Evolutionary conservation across 2,888 invertebrate species (phyloP).

Genomic region (Drosophila macrospina): DNA sequence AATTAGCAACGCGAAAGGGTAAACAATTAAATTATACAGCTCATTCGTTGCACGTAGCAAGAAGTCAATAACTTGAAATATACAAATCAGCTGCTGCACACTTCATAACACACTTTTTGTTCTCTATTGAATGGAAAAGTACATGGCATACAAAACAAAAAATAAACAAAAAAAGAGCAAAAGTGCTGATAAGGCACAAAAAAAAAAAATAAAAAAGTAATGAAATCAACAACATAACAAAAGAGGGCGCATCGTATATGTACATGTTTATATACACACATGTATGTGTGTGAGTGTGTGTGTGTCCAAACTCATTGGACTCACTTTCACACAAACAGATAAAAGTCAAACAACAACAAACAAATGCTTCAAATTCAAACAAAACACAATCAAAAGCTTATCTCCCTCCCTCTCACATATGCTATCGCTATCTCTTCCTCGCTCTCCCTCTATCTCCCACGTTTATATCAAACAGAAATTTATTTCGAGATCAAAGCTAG

Average conservation of each 20-base stretch:
- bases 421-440: neutral
- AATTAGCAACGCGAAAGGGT: slow-evolving; percentile 55
- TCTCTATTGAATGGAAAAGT: slow-evolving; percentile 22
- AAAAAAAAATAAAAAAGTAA: slow-evolving; percentile 7
- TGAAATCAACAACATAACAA: slow-evolving; percentile 29
- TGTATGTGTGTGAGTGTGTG: neutral
- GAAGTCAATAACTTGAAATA: slow-evolving; percentile 24
- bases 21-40: slow-evolving; percentile 42
- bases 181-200: slow-evolving; percentile 48
- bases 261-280: neutral
- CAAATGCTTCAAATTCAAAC: slow-evolving; percentile 46
- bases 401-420: slow-evolving; percentile 6
- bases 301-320: slow-evolving; percentile 60
- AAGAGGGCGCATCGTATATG: slow-evolving; percentile 24
- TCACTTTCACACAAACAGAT: slow-evolving; percentile 77
- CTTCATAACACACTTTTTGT: neutral
- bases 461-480: slow-evolving; percentile 10
- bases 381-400: slow-evolving; percentile 32
- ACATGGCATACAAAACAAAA: slow-evolving; percentile 6
- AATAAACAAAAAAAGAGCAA: slow-evolving; percentile 26
- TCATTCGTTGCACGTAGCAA: slow-evolving; percentile 25
- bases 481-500: slow-evolving; percentile 42
- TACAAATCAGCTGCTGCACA: slow-evolving; percentile 13
- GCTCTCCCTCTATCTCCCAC: neutral
- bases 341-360: slow-evolving; percentile 57